Evolutionary conservation across 2,797 vertebrate species (phyloP), one percentile per base, ranked within the genome.

Genomic region (Intellagama lesueurii): DNA sequence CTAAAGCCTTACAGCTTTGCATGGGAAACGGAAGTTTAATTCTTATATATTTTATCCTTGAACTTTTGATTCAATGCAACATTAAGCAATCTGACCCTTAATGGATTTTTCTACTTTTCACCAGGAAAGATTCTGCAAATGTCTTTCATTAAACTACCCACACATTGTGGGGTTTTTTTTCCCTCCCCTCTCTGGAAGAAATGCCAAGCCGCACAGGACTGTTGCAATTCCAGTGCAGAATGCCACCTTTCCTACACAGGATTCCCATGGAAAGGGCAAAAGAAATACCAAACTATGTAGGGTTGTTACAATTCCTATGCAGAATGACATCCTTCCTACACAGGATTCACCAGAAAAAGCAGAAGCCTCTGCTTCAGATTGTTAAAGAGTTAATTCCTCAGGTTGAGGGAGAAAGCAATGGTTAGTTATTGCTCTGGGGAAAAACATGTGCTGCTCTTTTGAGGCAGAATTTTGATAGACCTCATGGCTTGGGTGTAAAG

Each of bases 11-110:
- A 92, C 26, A 78, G 73, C 88, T 93, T 91, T 12, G 52, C 88
- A 94, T 26, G 86, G 0, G 22, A 90, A 92, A 92, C 75, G 30
- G 70, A 76, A 87, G 28, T 89, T 95, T 90, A 93, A 35, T 40
- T 40, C 40, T 40, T 40, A 40, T 40, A 40, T 40, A 40, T 90
- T 93, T 93, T 81, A 14, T 8, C 72, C 47, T 72, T 87, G 70
- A 88, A 89, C 77, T 88, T 76, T 19, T 91, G 88, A 88, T 83
- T 83, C n/a, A 87, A 44, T 70, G 73, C 1, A 79, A 64, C 35
- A 9, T 49, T 87, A 5, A 17, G 14, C 89, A 35, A 89, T 88
- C 81, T 87, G 92, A 93, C 90, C 1, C 0, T 87, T 90, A 92
- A 87, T 91, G 47, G 69, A 26, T 89, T 80, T 56, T 81, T 91